Conservation (phyloP, 2,113 vertebrate species). For the Mesitornis unicolor region DNA sequence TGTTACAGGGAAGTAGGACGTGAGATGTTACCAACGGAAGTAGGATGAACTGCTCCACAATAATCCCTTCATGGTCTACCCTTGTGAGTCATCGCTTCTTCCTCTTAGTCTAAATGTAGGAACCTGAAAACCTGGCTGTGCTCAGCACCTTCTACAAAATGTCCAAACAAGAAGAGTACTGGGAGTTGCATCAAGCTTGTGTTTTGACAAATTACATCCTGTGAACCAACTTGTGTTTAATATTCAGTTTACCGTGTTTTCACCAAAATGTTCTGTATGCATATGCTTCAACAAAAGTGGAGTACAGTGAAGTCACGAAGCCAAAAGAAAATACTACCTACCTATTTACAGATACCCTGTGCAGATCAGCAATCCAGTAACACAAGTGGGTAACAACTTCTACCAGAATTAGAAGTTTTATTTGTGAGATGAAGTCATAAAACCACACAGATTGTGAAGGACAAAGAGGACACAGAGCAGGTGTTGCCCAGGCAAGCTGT, state of each 20-base stretch:
- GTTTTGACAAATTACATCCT: background rate
- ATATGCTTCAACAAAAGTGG: background rate
- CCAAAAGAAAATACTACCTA: background rate
- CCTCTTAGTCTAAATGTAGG: background rate
- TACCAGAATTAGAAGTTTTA: background rate
- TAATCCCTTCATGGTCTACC: background rate
- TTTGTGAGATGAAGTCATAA: background rate
- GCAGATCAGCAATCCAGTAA: background rate
- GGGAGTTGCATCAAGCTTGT: background rate
- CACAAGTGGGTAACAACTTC: background rate
- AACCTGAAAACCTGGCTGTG: background rate
- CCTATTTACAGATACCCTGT: background rate
- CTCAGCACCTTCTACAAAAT: background rate
- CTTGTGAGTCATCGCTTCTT: background rate
- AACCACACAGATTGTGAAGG: background rate
- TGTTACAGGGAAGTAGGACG: background rate
- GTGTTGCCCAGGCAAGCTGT: accelerated
- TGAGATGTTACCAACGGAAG: no score
- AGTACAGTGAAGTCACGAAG: background rate
- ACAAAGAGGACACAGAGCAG: background rate
- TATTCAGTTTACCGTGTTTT: background rate
- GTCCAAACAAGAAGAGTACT: background rate
- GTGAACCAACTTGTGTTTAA: background rate
- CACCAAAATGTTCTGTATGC: background rate
- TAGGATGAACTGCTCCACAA: background rate